A percentile compares a stretch with the other conserved stretches of the same genome.
These are phyloP conservation scores for Myopa testacea DNA, from an alignment of 2,888 invertebrate genomes.

Conservation along the genomic window DNA sequence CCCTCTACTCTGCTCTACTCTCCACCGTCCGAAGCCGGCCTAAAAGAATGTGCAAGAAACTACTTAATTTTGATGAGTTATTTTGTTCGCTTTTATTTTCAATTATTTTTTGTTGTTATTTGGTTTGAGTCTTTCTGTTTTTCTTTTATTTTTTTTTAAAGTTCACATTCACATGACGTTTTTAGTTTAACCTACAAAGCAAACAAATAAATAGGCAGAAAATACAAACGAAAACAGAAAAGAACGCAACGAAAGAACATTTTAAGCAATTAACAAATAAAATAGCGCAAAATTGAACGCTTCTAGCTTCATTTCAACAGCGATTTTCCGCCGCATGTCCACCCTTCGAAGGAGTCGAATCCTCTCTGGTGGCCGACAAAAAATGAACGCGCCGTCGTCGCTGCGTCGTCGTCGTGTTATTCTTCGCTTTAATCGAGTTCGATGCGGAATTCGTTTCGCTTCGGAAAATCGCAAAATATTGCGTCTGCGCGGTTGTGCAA, in stretches of 20 bases:
- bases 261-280: slow-evolving; percentile 25
- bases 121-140: not conserved
- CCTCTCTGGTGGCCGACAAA: not conserved
- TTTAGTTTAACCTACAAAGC: slow-evolving; percentile 22
- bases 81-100: not conserved
- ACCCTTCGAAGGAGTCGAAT: slow-evolving; percentile 9
- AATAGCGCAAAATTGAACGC: slow-evolving; percentile 12
- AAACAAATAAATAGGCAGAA: not conserved
- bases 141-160: not conserved
- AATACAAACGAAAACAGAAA: not conserved
- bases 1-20: too few species aligned
- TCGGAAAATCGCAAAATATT: slow-evolving; percentile 30
- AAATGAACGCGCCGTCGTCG: not conserved
- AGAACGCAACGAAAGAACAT: not conserved
- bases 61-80: slow-evolving; percentile 12
- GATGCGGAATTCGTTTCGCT: slow-evolving; percentile 28
- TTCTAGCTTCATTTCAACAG: slow-evolving; percentile 11
- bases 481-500: slow-evolving; percentile 29
- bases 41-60: slow-evolving; percentile 6
- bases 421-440: slow-evolving; percentile 8
- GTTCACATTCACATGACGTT: not conserved
- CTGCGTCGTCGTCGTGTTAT: not conserved
- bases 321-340: slow-evolving; percentile 15
- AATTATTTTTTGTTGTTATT: not conserved
- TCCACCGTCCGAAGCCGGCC: too few species aligned